Conservation (phyloP, 2,888 invertebrate species). For the Eristalis tenax region DNA sequence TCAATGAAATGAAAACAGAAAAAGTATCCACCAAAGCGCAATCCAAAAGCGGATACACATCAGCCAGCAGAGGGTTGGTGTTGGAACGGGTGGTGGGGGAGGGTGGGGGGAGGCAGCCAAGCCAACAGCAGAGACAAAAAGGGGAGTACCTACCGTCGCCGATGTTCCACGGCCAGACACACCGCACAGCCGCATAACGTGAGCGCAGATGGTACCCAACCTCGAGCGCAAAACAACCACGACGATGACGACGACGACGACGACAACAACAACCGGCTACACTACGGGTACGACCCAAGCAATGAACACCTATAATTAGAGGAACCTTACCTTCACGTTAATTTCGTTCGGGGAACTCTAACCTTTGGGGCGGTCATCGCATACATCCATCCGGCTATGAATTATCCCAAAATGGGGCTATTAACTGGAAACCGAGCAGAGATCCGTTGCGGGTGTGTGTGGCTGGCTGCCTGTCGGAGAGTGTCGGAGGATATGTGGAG, state of each 20-base stretch:
- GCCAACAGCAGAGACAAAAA: not conserved
- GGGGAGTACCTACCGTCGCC: slow-evolving; percentile 18
- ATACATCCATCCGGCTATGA: slow-evolving; percentile 68
- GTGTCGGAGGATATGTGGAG: not conserved
- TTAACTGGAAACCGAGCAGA: slow-evolving; percentile 61
- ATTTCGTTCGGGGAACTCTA: slow-evolving; percentile 73
- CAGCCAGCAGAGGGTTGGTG: not conserved
- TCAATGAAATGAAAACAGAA: slow-evolving; percentile 48
- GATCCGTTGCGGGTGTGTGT: slow-evolving; percentile 17
- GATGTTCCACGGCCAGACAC: slow-evolving; percentile 53
- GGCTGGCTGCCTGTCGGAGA: not conserved
- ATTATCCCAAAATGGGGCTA: slow-evolving; percentile 71
- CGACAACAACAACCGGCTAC: slow-evolving; percentile 38
- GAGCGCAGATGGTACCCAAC: slow-evolving; percentile 62
- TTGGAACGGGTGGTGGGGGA: no score
- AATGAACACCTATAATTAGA: slow-evolving; percentile 75
- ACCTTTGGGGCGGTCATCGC: slow-evolving; percentile 71
- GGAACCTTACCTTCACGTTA: slow-evolving; percentile 75
- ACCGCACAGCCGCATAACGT: slow-evolving; percentile 14
- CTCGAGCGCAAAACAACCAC: slow-evolving; percentile 28
- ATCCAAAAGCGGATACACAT: slow-evolving; percentile 14
- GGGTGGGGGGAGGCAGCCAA: not conserved
- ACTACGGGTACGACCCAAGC: slow-evolving; percentile 37
- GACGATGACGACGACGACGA: slow-evolving; percentile 24
- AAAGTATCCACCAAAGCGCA: slow-evolving; percentile 14